These are phyloP conservation scores for Yponomeuta malinellus DNA, from an alignment of 2,888 invertebrate genomes.

Conservation along the genomic window DNA sequence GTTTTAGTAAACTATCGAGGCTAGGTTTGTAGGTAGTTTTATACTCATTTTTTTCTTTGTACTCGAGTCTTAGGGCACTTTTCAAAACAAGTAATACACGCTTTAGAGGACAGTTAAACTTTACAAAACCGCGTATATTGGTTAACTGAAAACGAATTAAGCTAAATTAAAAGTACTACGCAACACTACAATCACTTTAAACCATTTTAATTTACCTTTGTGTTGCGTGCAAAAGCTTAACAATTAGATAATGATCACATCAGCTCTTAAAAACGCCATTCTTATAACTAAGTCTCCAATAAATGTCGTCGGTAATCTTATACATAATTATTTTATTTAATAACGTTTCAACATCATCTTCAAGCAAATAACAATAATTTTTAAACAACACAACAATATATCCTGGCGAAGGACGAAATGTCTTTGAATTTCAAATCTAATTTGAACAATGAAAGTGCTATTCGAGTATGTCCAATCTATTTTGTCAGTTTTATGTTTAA, in stretches of 20 bases:
- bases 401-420: not conserved
- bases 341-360: slow-evolving; percentile 49
- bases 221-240: slow-evolving; percentile 17
- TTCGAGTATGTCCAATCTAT: too few relatives aligned
- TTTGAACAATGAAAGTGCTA: too few relatives aligned
- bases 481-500: too few relatives aligned
- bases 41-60: slow-evolving; percentile 25
- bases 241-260: slow-evolving; percentile 54
- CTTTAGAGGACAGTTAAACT: slow-evolving; percentile 11
- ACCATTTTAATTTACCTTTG: not conserved
- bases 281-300: slow-evolving; percentile 43
- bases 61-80: slow-evolving; percentile 23
- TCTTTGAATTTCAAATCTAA: too few relatives aligned
- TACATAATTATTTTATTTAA: too few relatives aligned
- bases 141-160: not conserved
- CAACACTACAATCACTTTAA: not conserved
- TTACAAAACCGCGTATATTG: not conserved
- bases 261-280: slow-evolving; percentile 46
- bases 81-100: slow-evolving; percentile 11
- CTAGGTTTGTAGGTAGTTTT: slow-evolving; percentile 32
- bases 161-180: not conserved
- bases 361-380: slow-evolving; percentile 37
- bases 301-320: slow-evolving; percentile 39
- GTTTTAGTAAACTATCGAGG: slow-evolving; percentile 26
- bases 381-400: not conserved